Evolutionary conservation across 2,797 vertebrate species (phyloP).

Genomic region (Cetoscarus ocellatus): DNA sequence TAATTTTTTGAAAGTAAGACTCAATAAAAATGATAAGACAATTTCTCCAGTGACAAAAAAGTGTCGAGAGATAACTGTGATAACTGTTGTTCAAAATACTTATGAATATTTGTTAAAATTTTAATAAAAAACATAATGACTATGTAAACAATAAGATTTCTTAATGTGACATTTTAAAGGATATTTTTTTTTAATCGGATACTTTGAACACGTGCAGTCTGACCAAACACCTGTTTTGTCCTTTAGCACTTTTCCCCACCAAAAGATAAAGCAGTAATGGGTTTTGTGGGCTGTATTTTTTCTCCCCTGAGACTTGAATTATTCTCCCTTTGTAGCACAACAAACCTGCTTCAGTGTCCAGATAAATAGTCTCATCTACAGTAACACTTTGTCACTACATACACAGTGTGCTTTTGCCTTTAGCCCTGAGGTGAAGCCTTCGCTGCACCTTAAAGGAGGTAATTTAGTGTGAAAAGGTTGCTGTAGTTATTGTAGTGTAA

Average conservation of each 20-base stretch:
- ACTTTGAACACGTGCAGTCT: too few species aligned
- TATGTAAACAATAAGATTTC: too few species aligned
- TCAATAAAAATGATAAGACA: too few species aligned
- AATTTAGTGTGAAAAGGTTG: constrained; percentile 64
- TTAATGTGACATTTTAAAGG: too few species aligned
- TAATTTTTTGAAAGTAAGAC: too few species aligned
- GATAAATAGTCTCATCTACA: constrained; percentile 36
- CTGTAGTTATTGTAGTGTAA: constrained; percentile 41
- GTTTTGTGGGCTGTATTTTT: background rate
- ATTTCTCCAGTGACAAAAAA: too few species aligned
- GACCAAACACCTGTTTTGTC: background rate
- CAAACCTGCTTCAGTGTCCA: constrained; percentile 33
- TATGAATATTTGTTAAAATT: too few species aligned
- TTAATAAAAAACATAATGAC: too few species aligned
- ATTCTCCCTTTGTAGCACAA: constrained; percentile 24
- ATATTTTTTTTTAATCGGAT: too few species aligned
- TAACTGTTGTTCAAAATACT: too few species aligned
- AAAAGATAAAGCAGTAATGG: constrained; percentile 17
- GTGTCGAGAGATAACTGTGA: too few species aligned
- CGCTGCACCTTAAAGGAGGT: constrained; percentile 49
- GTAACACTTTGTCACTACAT: constrained; percentile 56
- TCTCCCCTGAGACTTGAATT: constrained; percentile 21
- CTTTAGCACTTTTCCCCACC: background rate
- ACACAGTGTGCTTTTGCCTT: constrained; percentile 19
- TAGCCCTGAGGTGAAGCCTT: constrained; percentile 31